Evolutionary conservation across 2,113 vertebrate genomes (phyloP).

Genomic region (Suricata suricatta): DNA sequence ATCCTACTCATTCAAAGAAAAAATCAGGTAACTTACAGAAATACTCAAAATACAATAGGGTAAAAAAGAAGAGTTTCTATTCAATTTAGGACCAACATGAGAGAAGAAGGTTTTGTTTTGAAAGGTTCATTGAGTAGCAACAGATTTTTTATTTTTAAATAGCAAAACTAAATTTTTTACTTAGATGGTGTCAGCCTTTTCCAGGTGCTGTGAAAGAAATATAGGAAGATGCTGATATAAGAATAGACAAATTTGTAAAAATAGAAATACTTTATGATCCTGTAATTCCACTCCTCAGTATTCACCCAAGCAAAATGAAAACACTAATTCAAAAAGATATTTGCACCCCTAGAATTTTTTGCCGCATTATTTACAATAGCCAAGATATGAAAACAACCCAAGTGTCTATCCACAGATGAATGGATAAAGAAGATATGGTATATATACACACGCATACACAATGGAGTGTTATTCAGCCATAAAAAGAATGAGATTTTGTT

Average conservation of each 20-base stretch:
- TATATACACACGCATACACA: neutral
- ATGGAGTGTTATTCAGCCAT: neutral
- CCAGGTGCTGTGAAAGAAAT: neutral
- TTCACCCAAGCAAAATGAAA: neutral
- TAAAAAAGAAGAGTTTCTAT: conserved; percentile 24
- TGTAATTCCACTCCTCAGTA: neutral
- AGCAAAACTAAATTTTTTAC: neutral
- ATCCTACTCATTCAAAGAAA: conserved; percentile 32
- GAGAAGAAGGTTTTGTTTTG: neutral
- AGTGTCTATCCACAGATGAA: neutral
- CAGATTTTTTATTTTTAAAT: neutral
- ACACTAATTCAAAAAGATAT: neutral
- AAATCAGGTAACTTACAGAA: neutral
- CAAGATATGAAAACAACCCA: neutral
- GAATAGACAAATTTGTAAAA: neutral
- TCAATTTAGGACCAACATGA: neutral
- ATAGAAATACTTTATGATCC: neutral
- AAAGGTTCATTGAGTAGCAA: neutral
- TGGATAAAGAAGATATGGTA: neutral
- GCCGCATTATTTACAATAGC: neutral
- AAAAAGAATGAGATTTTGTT: neutral
- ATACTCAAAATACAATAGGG: neutral
- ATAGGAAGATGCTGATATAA: neutral
- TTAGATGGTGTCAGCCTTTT: neutral
- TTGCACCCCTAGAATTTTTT: neutral